Evolutionary conservation across 2,888 invertebrate species (phyloP).

Genomic region (Eilema griseolum): DNA sequence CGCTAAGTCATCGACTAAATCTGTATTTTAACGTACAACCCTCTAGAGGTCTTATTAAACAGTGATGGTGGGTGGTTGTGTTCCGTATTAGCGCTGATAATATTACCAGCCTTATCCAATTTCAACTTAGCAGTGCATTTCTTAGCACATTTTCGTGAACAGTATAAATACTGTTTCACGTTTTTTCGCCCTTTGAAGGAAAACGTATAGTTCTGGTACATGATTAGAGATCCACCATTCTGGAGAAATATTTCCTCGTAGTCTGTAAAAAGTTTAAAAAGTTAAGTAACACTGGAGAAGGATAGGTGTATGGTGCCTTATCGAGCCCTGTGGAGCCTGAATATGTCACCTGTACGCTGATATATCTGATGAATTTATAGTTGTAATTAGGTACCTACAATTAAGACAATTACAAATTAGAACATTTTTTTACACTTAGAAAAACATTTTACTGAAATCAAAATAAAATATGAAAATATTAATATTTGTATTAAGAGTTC

Average conservation of each 20-base stretch:
- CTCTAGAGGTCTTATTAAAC: neutral
- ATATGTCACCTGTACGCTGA: neutral
- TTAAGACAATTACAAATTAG: too few relatives aligned
- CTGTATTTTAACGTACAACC: neutral
- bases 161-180: constrained; percentile 40
- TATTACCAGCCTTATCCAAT: constrained; percentile 32
- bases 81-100: constrained; percentile 24
- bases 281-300: neutral
- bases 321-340: too few relatives aligned
- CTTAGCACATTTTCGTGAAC: constrained; percentile 28
- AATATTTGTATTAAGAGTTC: too few relatives aligned
- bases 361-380: neutral
- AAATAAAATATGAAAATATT: too few relatives aligned
- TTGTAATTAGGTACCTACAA: too few relatives aligned
- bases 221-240: constrained; percentile 42
- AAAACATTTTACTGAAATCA: too few relatives aligned
- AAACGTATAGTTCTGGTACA: constrained; percentile 50
- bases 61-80: neutral
- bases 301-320: too few relatives aligned
- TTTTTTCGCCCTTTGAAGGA: constrained; percentile 42
- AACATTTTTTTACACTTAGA: too few relatives aligned
- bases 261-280: neutral
- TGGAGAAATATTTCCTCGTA: neutral
- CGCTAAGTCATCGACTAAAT: neutral
- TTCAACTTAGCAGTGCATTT: constrained; percentile 40